Percentiles rank a stretch among this genome's conserved stretches.
phyloP scores from a whole-genome alignment of 1,140 invertebrate species.

The Zaprionus vittiger region DNA sequence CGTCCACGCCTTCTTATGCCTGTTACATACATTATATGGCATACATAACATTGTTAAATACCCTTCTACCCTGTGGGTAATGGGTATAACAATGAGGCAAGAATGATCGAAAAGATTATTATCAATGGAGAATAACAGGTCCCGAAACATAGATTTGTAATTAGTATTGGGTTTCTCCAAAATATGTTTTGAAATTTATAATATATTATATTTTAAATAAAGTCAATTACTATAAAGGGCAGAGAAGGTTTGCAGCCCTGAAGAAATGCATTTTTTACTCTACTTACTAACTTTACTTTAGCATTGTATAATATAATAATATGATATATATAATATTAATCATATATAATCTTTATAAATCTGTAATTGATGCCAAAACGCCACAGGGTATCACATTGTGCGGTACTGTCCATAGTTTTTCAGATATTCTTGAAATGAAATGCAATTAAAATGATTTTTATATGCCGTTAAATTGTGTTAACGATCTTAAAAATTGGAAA shows the following conservation, averaged over 20 bases:
- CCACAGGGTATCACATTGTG: background rate
- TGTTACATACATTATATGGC: too few species aligned
- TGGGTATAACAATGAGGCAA: too few species aligned
- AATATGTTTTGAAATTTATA: background rate
- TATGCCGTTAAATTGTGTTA: background rate
- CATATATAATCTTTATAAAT: background rate
- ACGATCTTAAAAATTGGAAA: conserved; percentile 1
- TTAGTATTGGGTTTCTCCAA: background rate
- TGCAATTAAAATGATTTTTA: conserved; percentile 4
- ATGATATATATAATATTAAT: background rate
- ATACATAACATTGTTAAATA: background rate
- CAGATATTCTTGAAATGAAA: background rate
- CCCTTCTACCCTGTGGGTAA: too few species aligned
- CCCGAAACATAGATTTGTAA: too few species aligned
- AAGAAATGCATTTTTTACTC: too few species aligned
- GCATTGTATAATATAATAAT: background rate
- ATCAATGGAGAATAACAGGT: too few species aligned
- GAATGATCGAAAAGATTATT: too few species aligned
- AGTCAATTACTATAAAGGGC: too few species aligned
- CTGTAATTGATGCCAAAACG: background rate
- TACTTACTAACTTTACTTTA: background rate
- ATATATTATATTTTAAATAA: too few species aligned
- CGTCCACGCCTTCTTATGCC: too few species aligned
- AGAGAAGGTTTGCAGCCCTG: too few species aligned
- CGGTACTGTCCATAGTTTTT: background rate